Base-by-base conservation (phyloP, 2,797 vertebrate species). In the Sphenodon punctatus region DNA sequence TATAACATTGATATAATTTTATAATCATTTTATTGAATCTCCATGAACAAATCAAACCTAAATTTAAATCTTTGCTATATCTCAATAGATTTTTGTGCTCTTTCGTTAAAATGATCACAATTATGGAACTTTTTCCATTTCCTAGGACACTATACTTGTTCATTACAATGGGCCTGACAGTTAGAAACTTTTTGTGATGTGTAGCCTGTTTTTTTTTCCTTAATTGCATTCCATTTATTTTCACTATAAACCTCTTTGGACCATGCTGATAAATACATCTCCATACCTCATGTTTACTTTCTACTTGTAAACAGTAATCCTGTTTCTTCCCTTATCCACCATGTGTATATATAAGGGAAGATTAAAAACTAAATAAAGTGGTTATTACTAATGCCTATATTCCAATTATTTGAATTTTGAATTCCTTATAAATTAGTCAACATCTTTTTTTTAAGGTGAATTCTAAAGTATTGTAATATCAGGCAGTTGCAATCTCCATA, bases 241-340 rank as follows among this genome's bases (percentile, higher is more conserved):
- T 77, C 67, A 72, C 22, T 20, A 17, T 45, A n/a, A n/a, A 22
- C 9, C 8, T 20, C 19, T 43, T 17, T 20, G 43, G 17, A 45
- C 20, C 10, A 45, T 20, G 6, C 4, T 45, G 45, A 45, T 45
- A 49, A 30, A 83, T 67, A 67, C 64, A 80, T 81, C 34, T 20
- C 45, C 25, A 72, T 65, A 22, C 2, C 53, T 67, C 75, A 25
- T 8, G n/a, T 34, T 38, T 89, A 48, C 1, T 5, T 2, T 86
- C 55, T 69, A 85, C 65, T 77, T 85, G 74, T 30, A 89, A 61
- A 39, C 65, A 81, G 64, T 79, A n/a, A n/a, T n/a, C n/a, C n/a
- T n/a, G n/a, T n/a, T n/a, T n/a, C n/a, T n/a, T n/a, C n/a, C n/a
- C n/a, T n/a, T n/a, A n/a, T n/a, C n/a, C n/a, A n/a, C n/a, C n/a